These are phyloP conservation scores for Hippopotamyrus pictus DNA, from an alignment of 2,797 vertebrate genomes.

Conservation along the genomic window DNA sequence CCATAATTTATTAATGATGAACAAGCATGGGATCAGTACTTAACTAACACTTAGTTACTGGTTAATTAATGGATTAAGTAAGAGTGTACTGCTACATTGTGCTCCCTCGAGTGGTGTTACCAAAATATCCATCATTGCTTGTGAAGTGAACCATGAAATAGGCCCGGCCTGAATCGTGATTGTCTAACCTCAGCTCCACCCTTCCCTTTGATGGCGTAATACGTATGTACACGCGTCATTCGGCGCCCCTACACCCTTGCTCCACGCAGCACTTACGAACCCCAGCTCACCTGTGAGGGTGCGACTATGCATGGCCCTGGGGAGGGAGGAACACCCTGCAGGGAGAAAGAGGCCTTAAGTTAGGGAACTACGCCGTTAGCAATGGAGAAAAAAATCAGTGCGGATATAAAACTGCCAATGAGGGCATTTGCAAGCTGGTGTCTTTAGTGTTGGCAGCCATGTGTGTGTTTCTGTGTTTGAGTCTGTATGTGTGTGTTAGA, in stretches of 20 bases:
- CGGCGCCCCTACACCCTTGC: background rate
- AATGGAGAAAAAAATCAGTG: background rate
- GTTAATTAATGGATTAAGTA: background rate
- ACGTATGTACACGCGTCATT: background rate
- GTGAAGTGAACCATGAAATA: background rate
- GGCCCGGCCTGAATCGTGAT: background rate
- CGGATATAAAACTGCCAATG: background rate
- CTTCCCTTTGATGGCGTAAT: background rate
- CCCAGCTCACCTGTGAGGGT: background rate
- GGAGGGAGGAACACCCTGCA: background rate
- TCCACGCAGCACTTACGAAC: background rate
- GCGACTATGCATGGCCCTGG: background rate
- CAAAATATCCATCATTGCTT: background rate
- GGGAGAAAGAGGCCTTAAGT: background rate
- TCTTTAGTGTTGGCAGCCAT: background rate
- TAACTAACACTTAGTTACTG: background rate
- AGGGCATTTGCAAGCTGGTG: background rate
- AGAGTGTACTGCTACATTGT: background rate
- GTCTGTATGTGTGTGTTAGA: background rate
- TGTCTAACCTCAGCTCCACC: background rate
- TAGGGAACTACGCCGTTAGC: background rate
- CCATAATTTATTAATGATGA: background rate
- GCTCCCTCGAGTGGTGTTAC: background rate
- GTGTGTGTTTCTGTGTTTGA: background rate
- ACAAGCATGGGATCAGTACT: background rate